Evolutionary conservation across 2,113 vertebrate species (phyloP).

Genomic region (Setophaga kirtlandii): DNA sequence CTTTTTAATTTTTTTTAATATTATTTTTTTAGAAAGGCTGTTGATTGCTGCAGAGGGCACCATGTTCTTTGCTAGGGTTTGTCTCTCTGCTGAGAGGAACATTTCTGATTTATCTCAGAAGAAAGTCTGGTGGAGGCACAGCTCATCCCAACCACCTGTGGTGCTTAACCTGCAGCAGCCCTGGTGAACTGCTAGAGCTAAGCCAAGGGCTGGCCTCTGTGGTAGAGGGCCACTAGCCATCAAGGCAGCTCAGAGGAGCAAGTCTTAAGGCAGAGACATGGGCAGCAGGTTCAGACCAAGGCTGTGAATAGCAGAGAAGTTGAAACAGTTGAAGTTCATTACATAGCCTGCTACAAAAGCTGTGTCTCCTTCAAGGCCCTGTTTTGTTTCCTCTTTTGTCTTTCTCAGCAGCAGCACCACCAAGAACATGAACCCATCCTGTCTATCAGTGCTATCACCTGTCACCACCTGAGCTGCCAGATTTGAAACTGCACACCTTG

Average conservation of each 20-base stretch:
- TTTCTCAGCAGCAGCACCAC: not conserved
- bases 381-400: not conserved
- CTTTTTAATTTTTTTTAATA: not conserved
- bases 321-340: not conserved
- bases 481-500: not conserved
- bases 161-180: no score
- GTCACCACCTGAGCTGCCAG: not conserved
- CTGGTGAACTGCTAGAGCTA: not conserved
- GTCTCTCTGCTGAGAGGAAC: not conserved
- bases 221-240: not conserved
- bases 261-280: not conserved
- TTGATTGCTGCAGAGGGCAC: not conserved
- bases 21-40: not conserved
- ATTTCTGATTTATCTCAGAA: not conserved
- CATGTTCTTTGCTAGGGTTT: not conserved
- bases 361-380: not conserved
- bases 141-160: rapidly evolving
- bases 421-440: not conserved
- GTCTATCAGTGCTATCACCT: not conserved
- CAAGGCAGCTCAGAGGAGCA: not conserved
- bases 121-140: not conserved
- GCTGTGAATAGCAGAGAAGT: not conserved
- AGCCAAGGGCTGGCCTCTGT: not conserved
- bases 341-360: not conserved
- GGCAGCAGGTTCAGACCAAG: not conserved